Conservation (phyloP, 2,113 vertebrate species). For the Nycticryphes semicollaris region DNA sequence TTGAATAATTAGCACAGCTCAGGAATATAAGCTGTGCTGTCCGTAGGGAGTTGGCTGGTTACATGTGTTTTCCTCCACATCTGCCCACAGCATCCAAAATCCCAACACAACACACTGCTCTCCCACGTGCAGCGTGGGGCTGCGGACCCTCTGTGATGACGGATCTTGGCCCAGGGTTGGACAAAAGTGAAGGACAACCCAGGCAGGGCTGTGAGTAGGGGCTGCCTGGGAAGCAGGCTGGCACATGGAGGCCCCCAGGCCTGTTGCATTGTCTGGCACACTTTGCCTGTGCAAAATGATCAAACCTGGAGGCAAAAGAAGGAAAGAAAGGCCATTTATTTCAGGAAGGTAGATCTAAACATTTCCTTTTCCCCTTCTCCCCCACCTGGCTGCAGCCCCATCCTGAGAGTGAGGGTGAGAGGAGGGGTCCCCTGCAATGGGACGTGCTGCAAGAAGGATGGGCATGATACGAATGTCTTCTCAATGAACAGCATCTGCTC, state of each 20-base stretch:
- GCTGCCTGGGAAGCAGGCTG: background rate
- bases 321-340: background rate
- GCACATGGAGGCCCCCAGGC: accelerated
- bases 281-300: background rate
- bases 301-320: background rate
- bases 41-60: constrained; percentile 26
- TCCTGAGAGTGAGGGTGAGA: background rate
- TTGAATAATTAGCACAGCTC: background rate
- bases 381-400: background rate
- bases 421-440: accelerated
- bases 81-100: constrained; percentile 44
- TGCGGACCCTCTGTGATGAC: accelerated
- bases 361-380: background rate
- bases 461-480: background rate
- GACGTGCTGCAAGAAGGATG: background rate
- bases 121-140: accelerated
- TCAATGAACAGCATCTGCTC: background rate
- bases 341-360: background rate
- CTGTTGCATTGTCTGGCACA: background rate
- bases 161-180: background rate
- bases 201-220: background rate
- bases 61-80: background rate
- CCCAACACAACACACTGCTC: background rate
- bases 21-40: background rate
- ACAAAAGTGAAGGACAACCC: background rate